phyloP scores from a whole-genome alignment of 2,888 invertebrate genomes.

The Drosophila borealis region DNA sequence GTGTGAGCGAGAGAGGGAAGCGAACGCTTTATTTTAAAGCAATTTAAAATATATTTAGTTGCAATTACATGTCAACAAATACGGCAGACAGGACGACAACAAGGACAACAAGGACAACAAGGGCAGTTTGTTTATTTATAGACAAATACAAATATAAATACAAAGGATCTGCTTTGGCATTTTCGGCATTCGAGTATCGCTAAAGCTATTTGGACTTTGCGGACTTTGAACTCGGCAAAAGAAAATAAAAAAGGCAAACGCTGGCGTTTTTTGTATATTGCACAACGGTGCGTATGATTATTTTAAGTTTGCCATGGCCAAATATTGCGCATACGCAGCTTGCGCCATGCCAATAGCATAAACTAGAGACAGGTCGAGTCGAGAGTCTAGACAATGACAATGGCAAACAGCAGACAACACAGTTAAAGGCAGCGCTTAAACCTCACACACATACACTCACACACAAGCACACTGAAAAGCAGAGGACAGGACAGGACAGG shows the following conservation, averaged over 20 bases:
- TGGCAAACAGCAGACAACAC: slow-evolving; percentile 46
- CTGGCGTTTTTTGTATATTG: slow-evolving; percentile 49
- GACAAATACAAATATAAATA: slow-evolving; percentile 50
- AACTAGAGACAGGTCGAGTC: slow-evolving; percentile 21
- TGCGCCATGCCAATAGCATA: slow-evolving; percentile 25
- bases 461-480: slow-evolving; percentile 25
- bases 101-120: slow-evolving; percentile 24
- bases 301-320: slow-evolving; percentile 62
- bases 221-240: slow-evolving; percentile 44
- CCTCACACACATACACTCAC: slow-evolving; percentile 24
- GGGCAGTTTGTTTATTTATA: slow-evolving; percentile 67
- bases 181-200: slow-evolving; percentile 34
- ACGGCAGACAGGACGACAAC: slow-evolving; percentile 37
- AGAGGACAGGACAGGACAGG: slow-evolving; percentile 1
- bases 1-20: not conserved
- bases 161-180: slow-evolving; percentile 37
- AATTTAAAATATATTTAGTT: slow-evolving; percentile 82
- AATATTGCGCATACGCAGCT: slow-evolving; percentile 70
- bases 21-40: slow-evolving; percentile 78
- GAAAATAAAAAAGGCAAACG: slow-evolving; percentile 6
- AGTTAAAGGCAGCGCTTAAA: slow-evolving; percentile 45
- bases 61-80: slow-evolving; percentile 81
- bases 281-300: slow-evolving; percentile 77
- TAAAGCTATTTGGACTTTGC: slow-evolving; percentile 11
- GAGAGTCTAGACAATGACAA: slow-evolving; percentile 76